Evolutionary conservation across 1,140 invertebrate genomes (phyloP).

Genomic region (Octopus sinensis): DNA sequence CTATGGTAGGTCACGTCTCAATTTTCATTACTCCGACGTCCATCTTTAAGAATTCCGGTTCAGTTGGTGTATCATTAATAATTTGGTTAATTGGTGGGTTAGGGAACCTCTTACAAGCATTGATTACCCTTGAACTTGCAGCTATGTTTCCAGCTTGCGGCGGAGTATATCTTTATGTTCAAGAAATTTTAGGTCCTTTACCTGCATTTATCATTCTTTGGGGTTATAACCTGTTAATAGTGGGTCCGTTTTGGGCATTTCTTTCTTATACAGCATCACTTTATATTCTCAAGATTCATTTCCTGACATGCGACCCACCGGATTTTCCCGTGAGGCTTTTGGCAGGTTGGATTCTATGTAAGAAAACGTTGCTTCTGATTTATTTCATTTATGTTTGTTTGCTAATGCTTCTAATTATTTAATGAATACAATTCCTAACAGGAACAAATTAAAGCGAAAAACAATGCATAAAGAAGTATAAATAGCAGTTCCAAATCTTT

Average conservation of each 20-base stretch:
- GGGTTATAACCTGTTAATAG: constrained; percentile 69
- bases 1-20: constrained; percentile 30
- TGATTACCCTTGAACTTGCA: constrained; percentile 95
- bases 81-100: constrained; percentile 32
- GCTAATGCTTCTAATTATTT: neutral
- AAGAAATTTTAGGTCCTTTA: constrained; percentile 78
- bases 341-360: constrained; percentile 35
- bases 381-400: neutral
- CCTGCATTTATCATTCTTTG: constrained; percentile 91
- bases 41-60: constrained; percentile 29
- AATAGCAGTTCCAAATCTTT: no score
- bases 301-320: constrained; percentile 27
- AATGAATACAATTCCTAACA: neutral
- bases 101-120: constrained; percentile 58
- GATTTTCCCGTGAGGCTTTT: constrained; percentile 33
- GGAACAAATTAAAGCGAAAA: no score
- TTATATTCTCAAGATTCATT: constrained; percentile 35
- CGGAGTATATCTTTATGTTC: constrained; percentile 93
- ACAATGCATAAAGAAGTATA: no score
- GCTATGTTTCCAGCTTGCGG: constrained; percentile 87
- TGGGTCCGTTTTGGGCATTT: constrained; percentile 64
- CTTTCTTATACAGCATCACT: constrained; percentile 30
- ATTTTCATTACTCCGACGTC: constrained; percentile 36
- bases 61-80: constrained; percentile 32
- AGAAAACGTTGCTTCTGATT: constrained; percentile 13